Conservation (phyloP, 2,113 vertebrate genomes). For the Lepisosteus osseus region DNA sequence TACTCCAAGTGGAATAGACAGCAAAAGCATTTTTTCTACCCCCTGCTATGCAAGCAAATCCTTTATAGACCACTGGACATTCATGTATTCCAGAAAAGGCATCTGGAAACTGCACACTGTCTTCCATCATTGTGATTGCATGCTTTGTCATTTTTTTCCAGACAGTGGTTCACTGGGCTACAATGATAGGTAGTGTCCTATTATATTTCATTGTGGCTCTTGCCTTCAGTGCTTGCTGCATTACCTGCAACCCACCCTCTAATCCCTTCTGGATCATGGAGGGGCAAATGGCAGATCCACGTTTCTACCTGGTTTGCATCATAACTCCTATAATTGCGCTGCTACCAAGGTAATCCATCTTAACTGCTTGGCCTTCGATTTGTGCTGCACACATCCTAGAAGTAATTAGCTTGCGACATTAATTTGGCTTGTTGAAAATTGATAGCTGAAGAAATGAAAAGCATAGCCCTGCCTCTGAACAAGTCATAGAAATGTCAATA, state of each 20-base stretch:
- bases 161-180: conserved; percentile 74
- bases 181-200: conserved; percentile 75
- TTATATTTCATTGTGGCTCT: conserved; percentile 72
- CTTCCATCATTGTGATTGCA: neutral
- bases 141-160: conserved; percentile 40
- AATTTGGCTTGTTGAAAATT: no score
- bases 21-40: neutral
- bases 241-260: conserved; percentile 79
- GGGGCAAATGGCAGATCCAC: conserved; percentile 75
- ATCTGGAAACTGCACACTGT: no score
- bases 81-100: no score
- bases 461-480: no score
- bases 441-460: no score
- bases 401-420: no score
- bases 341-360: conserved; percentile 77
- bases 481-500: no score
- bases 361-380: neutral
- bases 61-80: no score
- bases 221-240: conserved; percentile 70
- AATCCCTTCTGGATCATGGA: conserved; percentile 85
- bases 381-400: no score
- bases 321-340: conserved; percentile 78
- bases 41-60: no score
- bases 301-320: conserved; percentile 82
- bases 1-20: neutral